phyloP scores from a whole-genome alignment of 1,140 invertebrate genomes.

The Drosophila rufa region DNA sequence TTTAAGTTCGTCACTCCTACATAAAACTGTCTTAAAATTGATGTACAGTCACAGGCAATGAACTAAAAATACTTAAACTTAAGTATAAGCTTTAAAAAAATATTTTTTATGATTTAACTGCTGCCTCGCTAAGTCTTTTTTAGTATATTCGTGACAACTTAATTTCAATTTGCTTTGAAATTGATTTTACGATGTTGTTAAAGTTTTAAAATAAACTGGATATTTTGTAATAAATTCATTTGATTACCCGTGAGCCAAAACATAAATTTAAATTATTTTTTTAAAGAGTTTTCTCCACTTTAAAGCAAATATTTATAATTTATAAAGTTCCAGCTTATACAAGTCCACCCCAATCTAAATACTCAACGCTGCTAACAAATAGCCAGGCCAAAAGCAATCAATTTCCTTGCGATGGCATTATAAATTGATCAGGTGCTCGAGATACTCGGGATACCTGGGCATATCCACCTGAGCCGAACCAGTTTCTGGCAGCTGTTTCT shows the following conservation, averaged over 20 bases:
- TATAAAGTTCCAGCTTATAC: neutral
- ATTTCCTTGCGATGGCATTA: conserved; percentile 46
- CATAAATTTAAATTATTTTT: neutral
- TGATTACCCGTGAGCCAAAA: too few species aligned
- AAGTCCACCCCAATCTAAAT: conserved; percentile 15
- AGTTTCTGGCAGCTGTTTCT: conserved; percentile 18
- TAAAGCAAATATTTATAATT: neutral
- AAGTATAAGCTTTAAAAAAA: conserved; percentile 1
- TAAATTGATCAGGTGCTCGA: conserved; percentile 43
- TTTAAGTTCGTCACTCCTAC: conserved; percentile 8
- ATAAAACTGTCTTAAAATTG: neutral
- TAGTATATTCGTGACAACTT: neutral
- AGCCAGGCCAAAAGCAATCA: conserved; percentile 52
- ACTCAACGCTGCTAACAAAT: conserved; percentile 41
- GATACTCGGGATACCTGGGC: conserved; percentile 15
- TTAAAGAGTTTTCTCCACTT: neutral
- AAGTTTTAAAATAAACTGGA: too few species aligned
- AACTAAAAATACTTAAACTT: too few species aligned
- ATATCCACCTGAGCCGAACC: conserved; percentile 27
- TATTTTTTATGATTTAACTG: neutral
- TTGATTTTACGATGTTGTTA: neutral
- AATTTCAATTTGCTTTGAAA: neutral
- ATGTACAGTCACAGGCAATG: conserved; percentile 1
- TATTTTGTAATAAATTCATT: too few species aligned
- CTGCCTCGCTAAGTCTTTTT: too few species aligned